Percentiles rank a stretch among this genome's conserved stretches.
Conservation (phyloP, 2,113 vertebrate species). For the Rafetus swinhoei region DNA sequence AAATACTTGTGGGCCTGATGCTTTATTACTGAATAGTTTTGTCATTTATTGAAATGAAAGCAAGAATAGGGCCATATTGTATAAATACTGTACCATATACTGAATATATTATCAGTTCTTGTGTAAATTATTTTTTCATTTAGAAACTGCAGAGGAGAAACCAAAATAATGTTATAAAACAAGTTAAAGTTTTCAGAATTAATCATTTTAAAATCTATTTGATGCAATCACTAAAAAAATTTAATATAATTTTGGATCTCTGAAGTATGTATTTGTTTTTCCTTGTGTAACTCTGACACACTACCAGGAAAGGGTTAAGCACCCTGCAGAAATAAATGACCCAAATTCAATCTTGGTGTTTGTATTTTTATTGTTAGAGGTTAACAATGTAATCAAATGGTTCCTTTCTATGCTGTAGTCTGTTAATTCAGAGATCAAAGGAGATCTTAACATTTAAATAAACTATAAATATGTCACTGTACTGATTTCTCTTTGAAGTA, state of each 20-base stretch:
- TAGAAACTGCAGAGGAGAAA: background rate
- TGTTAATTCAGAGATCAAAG: too few relatives aligned
- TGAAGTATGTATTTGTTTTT: background rate
- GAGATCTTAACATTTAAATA: too few relatives aligned
- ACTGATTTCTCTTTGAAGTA: too few relatives aligned
- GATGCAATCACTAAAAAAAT: background rate
- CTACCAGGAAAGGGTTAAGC: too few relatives aligned
- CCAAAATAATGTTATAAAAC: background rate
- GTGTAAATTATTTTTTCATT: background rate
- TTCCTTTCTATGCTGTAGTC: too few relatives aligned
- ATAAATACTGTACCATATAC: background rate
- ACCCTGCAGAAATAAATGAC: too few relatives aligned
- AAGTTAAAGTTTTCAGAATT: background rate
- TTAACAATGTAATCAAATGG: too few relatives aligned
- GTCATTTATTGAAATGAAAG: background rate
- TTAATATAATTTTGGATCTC: background rate
- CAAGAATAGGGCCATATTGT: background rate
- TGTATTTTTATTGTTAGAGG: too few relatives aligned
- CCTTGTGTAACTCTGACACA: background rate
- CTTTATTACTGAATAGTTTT: background rate
- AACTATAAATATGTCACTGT: too few relatives aligned
- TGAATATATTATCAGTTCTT: fast-evolving
- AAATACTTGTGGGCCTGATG: background rate
- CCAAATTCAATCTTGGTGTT: too few relatives aligned
- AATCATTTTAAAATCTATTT: background rate